Evolutionary conservation across 2,113 vertebrate species (phyloP), one percentile per base, ranked within the genome.

Genomic region (Epinephelus moara): DNA sequence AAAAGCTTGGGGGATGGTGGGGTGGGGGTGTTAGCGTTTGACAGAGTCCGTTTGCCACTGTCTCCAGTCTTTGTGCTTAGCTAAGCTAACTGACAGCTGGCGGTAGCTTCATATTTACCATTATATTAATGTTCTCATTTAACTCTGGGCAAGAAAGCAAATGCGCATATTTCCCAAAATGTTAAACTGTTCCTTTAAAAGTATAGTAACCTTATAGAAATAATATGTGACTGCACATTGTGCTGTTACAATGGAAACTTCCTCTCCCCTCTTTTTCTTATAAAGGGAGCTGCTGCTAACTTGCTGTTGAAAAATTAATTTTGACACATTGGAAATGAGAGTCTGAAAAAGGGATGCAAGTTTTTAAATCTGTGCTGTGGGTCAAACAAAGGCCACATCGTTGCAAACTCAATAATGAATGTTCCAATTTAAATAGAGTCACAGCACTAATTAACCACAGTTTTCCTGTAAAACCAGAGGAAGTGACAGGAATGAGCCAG

Each of bases 381-480:
- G 81, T 86, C 67, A 90, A 74, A 84, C 45, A 37, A 79, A 78
- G 85, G 78, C 49, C 81, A 82, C 30, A 40, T 78, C 71, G 71
- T 45, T 62, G 61, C 57, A 82, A 79, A 80, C 74, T 57, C 25
- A 76, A 33, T 70, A 75, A 78, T 47, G 57, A 69, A 53, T 64
- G 15, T 19, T 71, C 15, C 17, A 23, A 82, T 77, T 86, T 66
- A 75, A 86, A 78, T 30, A 17, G 57, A 80, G 63, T 60, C 81
- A 59, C 14, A 49, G 60, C 70, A 60, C 56, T 59, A 87, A 90
- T 89, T 85, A 89, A 73, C 23, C 66, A 72, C 82, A 45, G 47
- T 83, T 76, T 86, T 79, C 68, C 81, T 3, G 27, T 82, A 37
- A 89, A 89, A 82, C 50, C 33, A 84, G 69, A 88, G 73, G 83